Evolutionary conservation across 2,113 vertebrate species (phyloP).

Genomic region (Psittacus erithacus): DNA sequence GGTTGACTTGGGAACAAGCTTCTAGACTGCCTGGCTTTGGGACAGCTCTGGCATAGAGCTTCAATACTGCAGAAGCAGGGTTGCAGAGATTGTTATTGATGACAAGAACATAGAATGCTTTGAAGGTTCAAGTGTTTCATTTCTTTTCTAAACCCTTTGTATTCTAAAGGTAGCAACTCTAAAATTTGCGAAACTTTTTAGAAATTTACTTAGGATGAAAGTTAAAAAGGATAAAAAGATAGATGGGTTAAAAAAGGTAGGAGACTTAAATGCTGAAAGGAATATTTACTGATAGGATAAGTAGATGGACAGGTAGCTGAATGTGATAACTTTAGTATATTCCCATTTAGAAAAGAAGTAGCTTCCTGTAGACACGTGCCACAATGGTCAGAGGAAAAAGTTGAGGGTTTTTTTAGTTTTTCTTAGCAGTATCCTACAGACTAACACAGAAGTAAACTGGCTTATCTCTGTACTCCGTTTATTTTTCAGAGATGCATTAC

Average conservation of each 20-base stretch:
- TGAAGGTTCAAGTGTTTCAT: neutral
- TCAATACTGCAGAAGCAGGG: neutral
- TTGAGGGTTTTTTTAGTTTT: neutral
- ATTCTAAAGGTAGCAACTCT: neutral
- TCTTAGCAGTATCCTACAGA: neutral
- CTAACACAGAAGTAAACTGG: neutral
- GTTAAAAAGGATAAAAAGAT: neutral
- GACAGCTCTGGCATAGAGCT: neutral
- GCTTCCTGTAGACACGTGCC: neutral
- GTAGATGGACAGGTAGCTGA: neutral
- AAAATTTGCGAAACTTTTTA: neutral
- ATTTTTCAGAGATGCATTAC: neutral
- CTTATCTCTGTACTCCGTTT: neutral
- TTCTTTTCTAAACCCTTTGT: neutral
- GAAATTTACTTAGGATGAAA: neutral
- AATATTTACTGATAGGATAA: neutral
- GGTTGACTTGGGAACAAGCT: neutral
- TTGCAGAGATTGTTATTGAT: neutral
- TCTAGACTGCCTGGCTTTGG: neutral
- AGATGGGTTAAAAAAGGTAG: neutral
- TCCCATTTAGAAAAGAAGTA: neutral
- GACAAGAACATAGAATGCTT: neutral
- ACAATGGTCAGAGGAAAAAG: neutral
- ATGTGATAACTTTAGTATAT: neutral
- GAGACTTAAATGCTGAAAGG: neutral